phyloP scores from a whole-genome alignment of 2,888 invertebrate genomes.

The Ernsta delagoae region DNA sequence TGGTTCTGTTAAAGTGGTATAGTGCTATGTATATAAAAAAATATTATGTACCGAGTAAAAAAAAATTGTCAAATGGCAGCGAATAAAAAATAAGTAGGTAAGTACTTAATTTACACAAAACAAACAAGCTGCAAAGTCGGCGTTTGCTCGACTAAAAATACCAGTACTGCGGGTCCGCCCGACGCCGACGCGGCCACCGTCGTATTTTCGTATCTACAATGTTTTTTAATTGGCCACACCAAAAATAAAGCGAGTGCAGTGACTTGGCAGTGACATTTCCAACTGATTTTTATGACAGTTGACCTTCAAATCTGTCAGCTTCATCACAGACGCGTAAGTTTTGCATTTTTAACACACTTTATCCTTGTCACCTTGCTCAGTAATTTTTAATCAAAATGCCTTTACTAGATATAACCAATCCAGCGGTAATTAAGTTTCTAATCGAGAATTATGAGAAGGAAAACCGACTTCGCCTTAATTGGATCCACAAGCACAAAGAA shows the following conservation, averaged over 20 bases:
- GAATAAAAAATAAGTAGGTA: not conserved
- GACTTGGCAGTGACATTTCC: slow-evolving; percentile 43
- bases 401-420: slow-evolving; percentile 56
- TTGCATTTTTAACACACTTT: not conserved
- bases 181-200: slow-evolving; percentile 38
- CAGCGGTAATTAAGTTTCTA: slow-evolving; percentile 57
- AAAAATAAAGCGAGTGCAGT: slow-evolving; percentile 39
- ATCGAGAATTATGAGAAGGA: slow-evolving; percentile 62
- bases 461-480: slow-evolving; percentile 55
- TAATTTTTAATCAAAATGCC: slow-evolving; percentile 48
- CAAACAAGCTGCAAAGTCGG: slow-evolving; percentile 12
- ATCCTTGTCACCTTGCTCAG: slow-evolving; percentile 15
- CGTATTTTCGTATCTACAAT: slow-evolving; percentile 41
- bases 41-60: no score
- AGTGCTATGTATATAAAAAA: no score
- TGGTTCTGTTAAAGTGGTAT: no score
- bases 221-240: slow-evolving; percentile 45
- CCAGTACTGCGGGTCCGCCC: slow-evolving; percentile 40
- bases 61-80: no score
- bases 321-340: slow-evolving; percentile 26
- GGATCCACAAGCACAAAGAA: slow-evolving; percentile 55
- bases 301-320: slow-evolving; percentile 35
- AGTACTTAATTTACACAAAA: slow-evolving; percentile 14
- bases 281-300: slow-evolving; percentile 39
- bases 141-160: slow-evolving; percentile 35